Percentiles rank a stretch among this genome's conserved stretches.
Evolutionary conservation across 1,140 invertebrate genomes (phyloP).

Genomic region (Brachionus angularis): DNA sequence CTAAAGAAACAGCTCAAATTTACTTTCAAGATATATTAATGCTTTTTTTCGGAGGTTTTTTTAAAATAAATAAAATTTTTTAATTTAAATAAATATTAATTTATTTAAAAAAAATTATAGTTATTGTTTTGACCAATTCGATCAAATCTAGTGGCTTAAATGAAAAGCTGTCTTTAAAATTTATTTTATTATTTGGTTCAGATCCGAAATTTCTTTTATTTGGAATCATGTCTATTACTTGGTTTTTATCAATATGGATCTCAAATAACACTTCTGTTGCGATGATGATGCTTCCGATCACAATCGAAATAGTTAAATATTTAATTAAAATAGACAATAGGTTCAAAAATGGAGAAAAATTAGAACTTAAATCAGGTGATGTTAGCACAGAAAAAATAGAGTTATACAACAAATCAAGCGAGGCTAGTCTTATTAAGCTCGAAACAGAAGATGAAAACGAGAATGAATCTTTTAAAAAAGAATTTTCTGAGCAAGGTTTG

Average conservation of each 20-base stretch:
- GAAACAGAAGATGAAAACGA: not conserved
- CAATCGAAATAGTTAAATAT: slow-evolving; percentile 52
- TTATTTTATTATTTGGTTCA: slow-evolving; percentile 16
- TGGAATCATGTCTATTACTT: slow-evolving; percentile 56
- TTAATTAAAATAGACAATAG: slow-evolving; percentile 44
- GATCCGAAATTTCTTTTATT: slow-evolving; percentile 49
- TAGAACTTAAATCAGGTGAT: not conserved
- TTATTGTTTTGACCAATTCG: not conserved
- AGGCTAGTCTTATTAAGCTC: not conserved
- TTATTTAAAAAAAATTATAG: not conserved
- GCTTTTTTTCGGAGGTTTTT: slow-evolving; percentile 70
- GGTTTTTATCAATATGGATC: slow-evolving; percentile 60
- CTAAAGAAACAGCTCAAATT: slow-evolving; percentile 49
- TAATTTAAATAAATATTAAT: not conserved
- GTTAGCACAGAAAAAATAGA: not conserved
- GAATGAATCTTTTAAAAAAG: too few relatives aligned
- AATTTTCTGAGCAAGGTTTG: not conserved
- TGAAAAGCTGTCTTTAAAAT: not conserved
- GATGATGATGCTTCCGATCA: slow-evolving; percentile 58
- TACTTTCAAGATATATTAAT: slow-evolving; percentile 70
- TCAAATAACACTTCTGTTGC: slow-evolving; percentile 58
- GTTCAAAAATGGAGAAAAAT: not conserved
- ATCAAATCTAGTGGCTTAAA: not conserved
- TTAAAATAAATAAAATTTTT: slow-evolving; percentile 61
- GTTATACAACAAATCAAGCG: not conserved